Evolutionary conservation across 2,888 invertebrate genomes (phyloP).

Genomic region (Drosophila vallismaia): DNA sequence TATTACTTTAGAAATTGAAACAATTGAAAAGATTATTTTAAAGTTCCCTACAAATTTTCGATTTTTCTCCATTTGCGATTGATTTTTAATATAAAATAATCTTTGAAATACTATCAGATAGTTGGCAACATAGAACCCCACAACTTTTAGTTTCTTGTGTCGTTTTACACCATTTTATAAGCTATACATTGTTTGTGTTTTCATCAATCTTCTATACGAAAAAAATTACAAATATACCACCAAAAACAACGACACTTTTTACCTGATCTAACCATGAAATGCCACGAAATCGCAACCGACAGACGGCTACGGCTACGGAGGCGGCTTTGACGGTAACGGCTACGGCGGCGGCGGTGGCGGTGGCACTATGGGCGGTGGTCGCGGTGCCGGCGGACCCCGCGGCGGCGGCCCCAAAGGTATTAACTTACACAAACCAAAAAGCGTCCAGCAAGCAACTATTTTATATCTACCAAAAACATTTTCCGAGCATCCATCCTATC

Average conservation of each 20-base stretch:
- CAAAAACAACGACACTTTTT: conserved; percentile 30
- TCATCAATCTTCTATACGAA: conserved; percentile 46
- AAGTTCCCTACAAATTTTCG: too few relatives aligned
- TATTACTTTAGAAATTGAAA: background rate
- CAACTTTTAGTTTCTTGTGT: conserved; percentile 13
- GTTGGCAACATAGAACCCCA: conserved; percentile 20
- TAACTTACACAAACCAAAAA: conserved; percentile 30
- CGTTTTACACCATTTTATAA: conserved; percentile 40
- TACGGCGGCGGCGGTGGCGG: conserved; percentile 92
- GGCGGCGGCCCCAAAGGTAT: conserved; percentile 94
- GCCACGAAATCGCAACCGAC: conserved; percentile 28
- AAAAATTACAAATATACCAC: conserved; percentile 13
- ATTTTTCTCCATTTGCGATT: too few relatives aligned
- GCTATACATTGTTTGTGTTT: conserved; percentile 49
- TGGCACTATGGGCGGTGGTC: conserved; percentile 88
- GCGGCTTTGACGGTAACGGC: conserved; percentile 92
- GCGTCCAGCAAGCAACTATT: conserved; percentile 13
- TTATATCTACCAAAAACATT: conserved; percentile 27
- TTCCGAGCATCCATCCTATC: conserved; percentile 28
- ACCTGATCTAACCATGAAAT: conserved; percentile 26
- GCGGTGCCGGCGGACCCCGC: conserved; percentile 91
- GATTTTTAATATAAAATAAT: background rate
- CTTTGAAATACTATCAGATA: background rate
- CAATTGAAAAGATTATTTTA: background rate
- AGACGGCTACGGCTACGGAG: conserved; percentile 87